Base-by-base conservation (phyloP, 2,113 vertebrate species). In the Xenopus borealis region DNA sequence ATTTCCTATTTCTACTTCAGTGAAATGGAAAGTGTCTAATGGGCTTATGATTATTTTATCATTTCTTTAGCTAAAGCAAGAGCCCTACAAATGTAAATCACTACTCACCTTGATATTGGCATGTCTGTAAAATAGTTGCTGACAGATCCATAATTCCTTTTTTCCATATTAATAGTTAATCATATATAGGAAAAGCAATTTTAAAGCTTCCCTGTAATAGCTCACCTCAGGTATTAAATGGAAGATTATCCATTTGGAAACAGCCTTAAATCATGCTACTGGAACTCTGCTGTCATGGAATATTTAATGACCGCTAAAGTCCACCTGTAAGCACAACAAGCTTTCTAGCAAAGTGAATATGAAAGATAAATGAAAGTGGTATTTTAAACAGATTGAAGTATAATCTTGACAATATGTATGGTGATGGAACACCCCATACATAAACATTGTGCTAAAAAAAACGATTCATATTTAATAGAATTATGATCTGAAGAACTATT, bases 131-230 rank as follows among this genome's bases (percentile, higher is more conserved):
- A 61, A 67, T 53, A 18, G 3, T 61, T 61, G 20, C 58, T 61
- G 58, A 61, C 19, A 50, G 46, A n/a, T 67, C 72, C 20, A 66
- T 75, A 61, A 55, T 67, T 75, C 44, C 55, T 50, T 58, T 75
- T 65, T 40, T 66, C 55, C 44, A 59, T 67, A 67, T 75, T 75
- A 75, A 75, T 75, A 75, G 64, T 75, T 75, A 75, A 75, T 67
- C 33, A 67, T 55, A 9, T 10, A 55, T 16, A 55, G 53, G 33
- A 67, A 47, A 75, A 47, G 57, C 8, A 55, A 33, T 50, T 66
- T 27, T 55, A 45, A 73, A 65, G 40, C 27, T 30, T 66, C 30
- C 30, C 52, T 46, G 18, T 50, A 73, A 20, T 33, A 57, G 62
- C 62, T 66, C 19, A 19, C 72, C 44, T 20, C 10, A 58, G 72